phyloP scores from a whole-genome alignment of 2,797 vertebrate genomes.

The Miichthys miiuy region DNA sequence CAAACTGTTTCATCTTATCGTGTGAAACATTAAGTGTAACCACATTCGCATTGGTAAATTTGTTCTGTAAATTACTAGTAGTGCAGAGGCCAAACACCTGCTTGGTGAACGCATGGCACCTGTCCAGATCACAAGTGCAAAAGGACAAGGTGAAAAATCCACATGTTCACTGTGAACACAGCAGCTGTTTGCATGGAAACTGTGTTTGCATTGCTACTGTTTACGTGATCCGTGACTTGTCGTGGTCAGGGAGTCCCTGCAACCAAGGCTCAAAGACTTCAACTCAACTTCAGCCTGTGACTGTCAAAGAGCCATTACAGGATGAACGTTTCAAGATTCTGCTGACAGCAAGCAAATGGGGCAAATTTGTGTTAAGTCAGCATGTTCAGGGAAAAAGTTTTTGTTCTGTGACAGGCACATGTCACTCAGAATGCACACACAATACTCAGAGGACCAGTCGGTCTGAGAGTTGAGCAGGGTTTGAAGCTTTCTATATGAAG shows the following conservation, averaged over 20 bases:
- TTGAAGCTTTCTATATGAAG: background rate
- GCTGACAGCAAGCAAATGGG: slow-evolving; percentile 31
- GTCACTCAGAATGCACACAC: slow-evolving; percentile 7
- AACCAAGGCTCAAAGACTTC: slow-evolving; percentile 3
- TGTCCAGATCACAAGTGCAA: slow-evolving; percentile 12
- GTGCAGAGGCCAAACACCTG: background rate
- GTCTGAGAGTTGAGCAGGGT: background rate
- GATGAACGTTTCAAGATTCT: slow-evolving; percentile 15
- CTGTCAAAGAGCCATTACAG: background rate
- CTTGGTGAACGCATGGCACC: background rate
- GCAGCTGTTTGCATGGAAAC: slow-evolving; percentile 56
- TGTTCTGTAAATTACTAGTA: background rate
- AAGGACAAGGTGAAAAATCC: slow-evolving; percentile 31
- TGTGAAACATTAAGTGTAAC: background rate
- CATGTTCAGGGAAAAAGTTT: background rate
- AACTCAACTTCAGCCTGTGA: background rate
- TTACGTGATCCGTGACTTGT: slow-evolving; percentile 40
- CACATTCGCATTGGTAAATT: background rate
- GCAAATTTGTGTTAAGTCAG: slow-evolving; percentile 34
- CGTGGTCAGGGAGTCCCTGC: slow-evolving; percentile 20
- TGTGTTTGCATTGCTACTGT: slow-evolving; percentile 47
- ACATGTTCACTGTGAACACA: slow-evolving; percentile 37
- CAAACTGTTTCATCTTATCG: background rate
- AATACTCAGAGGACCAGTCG: background rate
- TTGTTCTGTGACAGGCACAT: background rate